Base-by-base conservation (phyloP, 2,888 invertebrate genomes). In the Ditula angustiorana region DNA sequence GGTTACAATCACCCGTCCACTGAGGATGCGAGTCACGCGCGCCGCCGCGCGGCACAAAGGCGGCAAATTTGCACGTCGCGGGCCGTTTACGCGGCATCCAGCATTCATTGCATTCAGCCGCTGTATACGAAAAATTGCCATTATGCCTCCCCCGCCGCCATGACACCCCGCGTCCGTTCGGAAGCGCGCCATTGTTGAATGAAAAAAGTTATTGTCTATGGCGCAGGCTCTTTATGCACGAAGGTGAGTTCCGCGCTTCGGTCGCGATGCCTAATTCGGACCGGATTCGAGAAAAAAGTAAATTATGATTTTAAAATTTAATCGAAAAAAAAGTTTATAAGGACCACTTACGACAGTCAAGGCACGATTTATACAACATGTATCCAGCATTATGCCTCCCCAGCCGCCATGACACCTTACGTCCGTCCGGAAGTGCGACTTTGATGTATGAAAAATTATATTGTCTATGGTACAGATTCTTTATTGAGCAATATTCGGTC, bases 61-160 rank as follows among this genome's bases (percentile, higher is more conserved):
- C 86, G 78, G 79, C 89, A 92, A 92, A 92, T 92, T 92, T 92
- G 91, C 92, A 90, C 91, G 92, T 87, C 88, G 87, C 85, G 76
- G 82, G 82, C 88, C 89, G 89, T 89, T 91, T 88, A 90, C 86
- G 83, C 82, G 85, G 78, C 90, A 88, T 88, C 88, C 86, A 85
- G 87, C 88, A 89, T 89, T 89, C 89, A 89, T 81, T 74, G 82
- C 82, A 88, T 89, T 88, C 86, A 87, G 72, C 62, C 70, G 66
- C 73, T 90, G 90, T 88, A 84, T 89, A 84, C 87, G 88, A 90
- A 90, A 90, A 90, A 90, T 90, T 90, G 90, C 83, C 86, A 89
- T 90, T 88, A 89, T 87, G 78, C 75, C 76, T 72, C 77, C 81
- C 76, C 74, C 65, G 76, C 67, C 67, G 70, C 66, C 60, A 67